A percentile compares a stretch with the other conserved stretches of the same genome.
Evolutionary conservation across 1,140 invertebrate genomes (phyloP).

Genomic region (Pogonomyrmex barbatus): DNA sequence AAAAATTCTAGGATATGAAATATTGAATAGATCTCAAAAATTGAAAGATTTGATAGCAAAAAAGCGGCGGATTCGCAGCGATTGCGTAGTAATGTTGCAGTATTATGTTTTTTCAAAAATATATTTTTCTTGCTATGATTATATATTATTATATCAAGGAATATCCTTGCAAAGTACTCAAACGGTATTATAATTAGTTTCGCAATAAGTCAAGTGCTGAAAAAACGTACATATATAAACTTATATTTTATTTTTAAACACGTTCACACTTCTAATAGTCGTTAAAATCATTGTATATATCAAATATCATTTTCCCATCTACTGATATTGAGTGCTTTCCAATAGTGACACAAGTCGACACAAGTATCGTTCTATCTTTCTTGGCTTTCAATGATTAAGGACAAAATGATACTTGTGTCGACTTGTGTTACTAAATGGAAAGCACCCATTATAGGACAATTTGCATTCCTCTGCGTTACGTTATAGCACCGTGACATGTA

Average conservation of each 20-base stretch:
- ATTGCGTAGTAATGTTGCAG: slow-evolving; percentile 39
- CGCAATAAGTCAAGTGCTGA: slow-evolving; percentile 56
- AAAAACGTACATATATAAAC: slow-evolving; percentile 36
- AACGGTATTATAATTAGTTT: slow-evolving; percentile 52
- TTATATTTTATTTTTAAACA: slow-evolving; percentile 52
- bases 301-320: slow-evolving; percentile 80
- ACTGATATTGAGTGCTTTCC: slow-evolving; percentile 27
- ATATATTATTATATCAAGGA: neutral
- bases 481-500: slow-evolving; percentile 82
- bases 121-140: slow-evolving; percentile 34
- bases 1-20: neutral
- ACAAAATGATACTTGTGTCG: too few species aligned
- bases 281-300: slow-evolving; percentile 74
- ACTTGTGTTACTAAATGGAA: too few species aligned
- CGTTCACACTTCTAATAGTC: slow-evolving; percentile 51
- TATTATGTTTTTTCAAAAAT: slow-evolving; percentile 61
- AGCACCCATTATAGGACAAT: slow-evolving; percentile 28
- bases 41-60: neutral
- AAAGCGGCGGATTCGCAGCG: slow-evolving; percentile 39
- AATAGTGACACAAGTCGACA: too few species aligned
- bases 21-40: neutral
- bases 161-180: neutral
- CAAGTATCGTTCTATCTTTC: too few species aligned
- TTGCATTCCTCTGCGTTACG: slow-evolving; percentile 71
- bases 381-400: too few species aligned